Base-by-base conservation (phyloP, 92 coral and sea anemone genomes). In the Phenganax marumi region DNA sequence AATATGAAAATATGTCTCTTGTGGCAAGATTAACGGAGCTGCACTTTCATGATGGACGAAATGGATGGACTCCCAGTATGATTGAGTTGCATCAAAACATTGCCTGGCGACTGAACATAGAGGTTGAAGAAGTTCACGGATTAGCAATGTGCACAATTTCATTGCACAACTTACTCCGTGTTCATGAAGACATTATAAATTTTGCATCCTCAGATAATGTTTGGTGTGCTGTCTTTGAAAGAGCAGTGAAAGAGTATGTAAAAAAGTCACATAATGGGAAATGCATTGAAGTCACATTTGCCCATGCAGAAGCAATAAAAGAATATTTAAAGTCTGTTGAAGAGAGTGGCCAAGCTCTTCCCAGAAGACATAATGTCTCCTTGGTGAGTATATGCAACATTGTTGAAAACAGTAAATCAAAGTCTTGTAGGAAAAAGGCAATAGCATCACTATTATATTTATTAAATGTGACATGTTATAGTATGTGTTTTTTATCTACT, bases 211-310 rank as follows among this genome's bases (percentile, higher is more conserved):
- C 90, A 9, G 90, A 87, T 60, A 87, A 87, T 69, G 56, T 65
- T 51, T 83, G 87, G 87, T 87, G 90, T 76, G 87, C 85, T 12
- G 87, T 87, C 23, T 87, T 83, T 83, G 90, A 87, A 77, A 68
- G 90, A 0, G 90, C 90, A 5, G 90, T 87, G 13, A 87, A 83
- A 46, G 87, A 76, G 61, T 87, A 87, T 68, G 87, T 87, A 19
- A 87, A 87, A 74, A 87, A 68, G 48, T 70, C 87, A 54, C 84
- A 83, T 80, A 70, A 87, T 75, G 83, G 90, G 11, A 86, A 87
- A 66, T 61, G 73, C 25, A 83, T 87, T 66, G 87, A 87, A 87
- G 73, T 77, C 50, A 86, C 89, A 61, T 81, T 86, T 81, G 89
- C 89, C 33, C 81, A 82, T 73, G 82, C n/a, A 53, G 89, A 86